Conservation (phyloP, 1,140 invertebrate species). For the Acromyrmex charruanus region DNA sequence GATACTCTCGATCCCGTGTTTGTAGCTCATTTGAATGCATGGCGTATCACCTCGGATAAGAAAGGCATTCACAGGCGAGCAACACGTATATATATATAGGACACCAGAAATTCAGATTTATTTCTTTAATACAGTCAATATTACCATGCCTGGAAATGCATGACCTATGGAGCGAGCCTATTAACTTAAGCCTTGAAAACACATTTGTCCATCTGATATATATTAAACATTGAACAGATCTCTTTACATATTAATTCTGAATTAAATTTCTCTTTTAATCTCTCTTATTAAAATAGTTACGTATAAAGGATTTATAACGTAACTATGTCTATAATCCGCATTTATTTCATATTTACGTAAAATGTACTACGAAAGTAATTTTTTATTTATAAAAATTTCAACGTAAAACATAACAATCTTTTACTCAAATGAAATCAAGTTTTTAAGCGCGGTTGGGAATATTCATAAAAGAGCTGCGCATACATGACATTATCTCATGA, state of each 20-base stretch:
- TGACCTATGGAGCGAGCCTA: neutral
- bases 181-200: neutral
- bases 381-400: neutral
- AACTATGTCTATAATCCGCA: neutral
- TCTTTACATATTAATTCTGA: neutral
- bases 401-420: slow-evolving; percentile 3
- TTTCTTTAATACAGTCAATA: slow-evolving; percentile 74
- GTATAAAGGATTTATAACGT: neutral
- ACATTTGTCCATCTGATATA: neutral
- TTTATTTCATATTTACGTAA: neutral
- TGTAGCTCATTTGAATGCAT: slow-evolving; percentile 79
- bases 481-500: slow-evolving; percentile 21
- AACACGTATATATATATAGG: slow-evolving; percentile 69
- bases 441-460: slow-evolving; percentile 1
- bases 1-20: slow-evolving; percentile 74
- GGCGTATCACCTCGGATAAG: slow-evolving; percentile 70
- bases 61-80: slow-evolving; percentile 66
- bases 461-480: slow-evolving; percentile 7
- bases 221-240: neutral
- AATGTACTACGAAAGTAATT: neutral
- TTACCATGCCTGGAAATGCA: slow-evolving; percentile 14
- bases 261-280: neutral
- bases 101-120: slow-evolving; percentile 75
- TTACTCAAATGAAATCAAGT: slow-evolving; percentile 27
- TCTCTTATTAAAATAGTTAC: neutral